A percentile compares a stretch with the other conserved stretches of the same genome.
phyloP scores from a whole-genome alignment of 1,140 invertebrate species.

The Maconellicoccus hirsutus region DNA sequence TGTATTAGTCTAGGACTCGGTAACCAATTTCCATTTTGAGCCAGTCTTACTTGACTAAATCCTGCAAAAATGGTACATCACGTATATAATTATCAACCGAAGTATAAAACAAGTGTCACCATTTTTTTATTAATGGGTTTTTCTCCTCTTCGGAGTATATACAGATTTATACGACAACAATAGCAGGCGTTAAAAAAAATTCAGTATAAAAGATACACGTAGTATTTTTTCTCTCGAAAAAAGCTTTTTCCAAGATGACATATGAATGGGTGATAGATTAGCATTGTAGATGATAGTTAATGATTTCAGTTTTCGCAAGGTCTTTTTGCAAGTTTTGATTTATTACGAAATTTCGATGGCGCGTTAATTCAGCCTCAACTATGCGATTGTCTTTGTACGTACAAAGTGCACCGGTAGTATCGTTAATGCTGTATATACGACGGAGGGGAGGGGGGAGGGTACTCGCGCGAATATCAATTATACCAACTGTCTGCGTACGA shows the following conservation, averaged over 20 bases:
- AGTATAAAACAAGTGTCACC: neutral
- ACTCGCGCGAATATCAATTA: neutral
- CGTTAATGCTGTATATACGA: too few species aligned
- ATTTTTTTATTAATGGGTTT: neutral
- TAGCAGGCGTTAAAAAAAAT: neutral
- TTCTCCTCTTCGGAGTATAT: neutral
- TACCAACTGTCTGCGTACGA: constrained; percentile 49
- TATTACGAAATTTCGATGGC: too few species aligned
- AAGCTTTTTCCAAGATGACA: neutral
- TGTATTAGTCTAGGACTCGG: constrained; percentile 41
- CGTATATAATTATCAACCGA: neutral
- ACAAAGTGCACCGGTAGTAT: too few species aligned
- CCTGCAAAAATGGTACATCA: constrained; percentile 32
- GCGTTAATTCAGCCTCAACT: too few species aligned
- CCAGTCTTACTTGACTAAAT: constrained; percentile 37
- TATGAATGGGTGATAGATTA: neutral
- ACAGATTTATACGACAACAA: neutral
- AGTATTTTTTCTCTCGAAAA: neutral
- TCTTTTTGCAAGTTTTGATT: too few species aligned
- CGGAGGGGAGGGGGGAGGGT: neutral
- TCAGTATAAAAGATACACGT: neutral
- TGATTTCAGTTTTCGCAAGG: too few species aligned
- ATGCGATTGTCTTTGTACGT: too few species aligned
- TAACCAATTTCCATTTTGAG: constrained; percentile 36
- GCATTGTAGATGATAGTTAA: neutral